Percentiles rank a stretch among this genome's conserved stretches.
Evolutionary conservation across 2,888 invertebrate species (phyloP).

Genomic region (Malacosoma neustria): DNA sequence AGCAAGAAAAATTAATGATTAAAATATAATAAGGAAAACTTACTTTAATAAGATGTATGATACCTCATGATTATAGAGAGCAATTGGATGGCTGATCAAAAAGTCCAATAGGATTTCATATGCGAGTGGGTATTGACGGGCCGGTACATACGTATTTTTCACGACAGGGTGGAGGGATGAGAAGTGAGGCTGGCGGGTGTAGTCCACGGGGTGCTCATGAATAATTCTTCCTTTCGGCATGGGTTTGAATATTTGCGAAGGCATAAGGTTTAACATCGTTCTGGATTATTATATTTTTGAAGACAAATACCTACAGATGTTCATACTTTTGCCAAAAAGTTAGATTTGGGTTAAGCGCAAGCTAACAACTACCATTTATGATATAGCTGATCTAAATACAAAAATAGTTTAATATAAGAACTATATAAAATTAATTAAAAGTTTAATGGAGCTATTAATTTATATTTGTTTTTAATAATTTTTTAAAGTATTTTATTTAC

Average conservation of each 20-base stretch:
- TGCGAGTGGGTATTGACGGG: conserved; percentile 2
- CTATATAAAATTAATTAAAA: too few species aligned
- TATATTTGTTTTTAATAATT: not conserved
- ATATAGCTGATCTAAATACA: too few species aligned
- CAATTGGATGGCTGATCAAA: not conserved
- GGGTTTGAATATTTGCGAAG: not conserved
- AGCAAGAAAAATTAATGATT: too few species aligned
- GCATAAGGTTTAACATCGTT: too few species aligned
- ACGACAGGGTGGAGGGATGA: not conserved
- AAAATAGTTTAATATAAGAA: too few species aligned
- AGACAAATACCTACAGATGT: too few species aligned
- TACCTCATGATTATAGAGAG: not conserved
- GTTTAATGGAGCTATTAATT: not conserved
- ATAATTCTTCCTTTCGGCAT: not conserved
- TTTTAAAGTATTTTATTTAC: not conserved
- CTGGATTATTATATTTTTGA: too few species aligned
- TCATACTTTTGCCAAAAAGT: too few species aligned
- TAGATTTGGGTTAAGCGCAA: too few species aligned
- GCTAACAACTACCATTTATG: too few species aligned
- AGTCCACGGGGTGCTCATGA: not conserved
- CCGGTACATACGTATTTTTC: conserved; percentile 4
- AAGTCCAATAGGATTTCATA: conserved; percentile 1
- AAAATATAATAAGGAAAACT: too few species aligned
- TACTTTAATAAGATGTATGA: not conserved
- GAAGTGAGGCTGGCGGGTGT: not conserved